phyloP scores from a whole-genome alignment of 2,888 invertebrate genomes.

The Dynastes hyllus region DNA sequence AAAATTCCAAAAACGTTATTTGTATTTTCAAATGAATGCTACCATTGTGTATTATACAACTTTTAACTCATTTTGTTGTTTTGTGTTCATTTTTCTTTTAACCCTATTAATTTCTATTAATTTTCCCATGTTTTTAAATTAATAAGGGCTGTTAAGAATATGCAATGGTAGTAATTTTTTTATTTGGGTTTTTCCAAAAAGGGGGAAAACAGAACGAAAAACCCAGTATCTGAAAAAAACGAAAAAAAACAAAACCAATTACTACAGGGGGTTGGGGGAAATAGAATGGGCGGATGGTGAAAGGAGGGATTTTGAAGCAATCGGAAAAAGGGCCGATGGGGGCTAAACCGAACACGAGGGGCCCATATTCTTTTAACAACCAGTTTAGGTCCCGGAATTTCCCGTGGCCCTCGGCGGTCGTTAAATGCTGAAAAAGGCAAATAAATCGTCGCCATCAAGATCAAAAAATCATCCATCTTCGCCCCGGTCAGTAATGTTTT shows the following conservation, averaged over 20 bases:
- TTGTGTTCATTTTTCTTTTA: background rate
- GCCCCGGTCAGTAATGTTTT: slow-evolving; percentile 79
- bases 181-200: background rate
- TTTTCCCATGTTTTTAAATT: background rate
- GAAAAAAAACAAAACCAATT: slow-evolving; percentile 48
- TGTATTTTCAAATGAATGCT: slow-evolving; percentile 48
- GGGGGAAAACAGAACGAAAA: background rate
- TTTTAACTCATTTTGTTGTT: background rate
- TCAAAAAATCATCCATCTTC: slow-evolving; percentile 99
- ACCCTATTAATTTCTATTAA: background rate
- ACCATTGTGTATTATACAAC: slow-evolving; percentile 42
- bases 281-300: slow-evolving; percentile 57
- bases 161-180: slow-evolving; percentile 40
- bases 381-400: slow-evolving; percentile 98
- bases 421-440: slow-evolving; percentile 99
- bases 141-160: slow-evolving; percentile 4
- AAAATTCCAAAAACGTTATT: slow-evolving; percentile 29
- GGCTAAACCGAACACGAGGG: slow-evolving; percentile 99
- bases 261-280: slow-evolving; percentile 55
- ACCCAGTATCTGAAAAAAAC: slow-evolving; percentile 7
- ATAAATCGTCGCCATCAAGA: slow-evolving; percentile 99
- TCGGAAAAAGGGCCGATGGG: slow-evolving; percentile 93
- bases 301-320: slow-evolving; percentile 66
- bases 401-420: slow-evolving; percentile 99
- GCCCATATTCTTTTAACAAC: slow-evolving; percentile 96